Conservation (phyloP, 2,888 invertebrate species). For the Clivina fossor region DNA sequence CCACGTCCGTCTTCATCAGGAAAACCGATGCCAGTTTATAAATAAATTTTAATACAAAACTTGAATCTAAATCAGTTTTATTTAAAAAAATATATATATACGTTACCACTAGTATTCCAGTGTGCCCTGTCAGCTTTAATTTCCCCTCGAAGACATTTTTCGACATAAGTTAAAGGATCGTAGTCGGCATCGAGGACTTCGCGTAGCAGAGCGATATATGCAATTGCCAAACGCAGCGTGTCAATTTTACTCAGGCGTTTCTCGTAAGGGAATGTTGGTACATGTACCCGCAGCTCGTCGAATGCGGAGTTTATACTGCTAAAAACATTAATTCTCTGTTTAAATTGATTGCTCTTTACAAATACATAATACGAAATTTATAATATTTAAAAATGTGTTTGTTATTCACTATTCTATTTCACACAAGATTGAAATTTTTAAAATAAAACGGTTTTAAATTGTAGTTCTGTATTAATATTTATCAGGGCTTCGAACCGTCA, state of each 20-base stretch:
- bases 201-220: slow-evolving; percentile 91
- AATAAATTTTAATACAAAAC: too few relatives aligned
- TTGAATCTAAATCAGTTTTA: background rate
- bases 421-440: background rate
- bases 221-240: slow-evolving; percentile 93
- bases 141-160: slow-evolving; percentile 86
- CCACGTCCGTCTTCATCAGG: too few relatives aligned
- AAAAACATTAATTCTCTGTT: slow-evolving; percentile 54
- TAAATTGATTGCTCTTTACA: slow-evolving; percentile 12
- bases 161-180: slow-evolving; percentile 91
- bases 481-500: too few relatives aligned
- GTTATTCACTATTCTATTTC: background rate
- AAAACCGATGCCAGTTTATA: too few relatives aligned
- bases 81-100: background rate
- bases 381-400: background rate
- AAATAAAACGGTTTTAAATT: too few relatives aligned
- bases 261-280: slow-evolving; percentile 99
- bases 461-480: too few relatives aligned
- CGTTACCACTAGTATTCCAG: slow-evolving; percentile 96
- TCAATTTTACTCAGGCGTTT: slow-evolving; percentile 98
- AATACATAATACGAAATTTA: background rate
- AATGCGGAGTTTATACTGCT: slow-evolving; percentile 99
- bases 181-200: slow-evolving; percentile 86
- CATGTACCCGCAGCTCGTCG: slow-evolving; percentile 95
- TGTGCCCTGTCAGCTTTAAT: slow-evolving; percentile 85